Conservation (phyloP, 2,888 invertebrate species). For the Cantharis rustica region DNA sequence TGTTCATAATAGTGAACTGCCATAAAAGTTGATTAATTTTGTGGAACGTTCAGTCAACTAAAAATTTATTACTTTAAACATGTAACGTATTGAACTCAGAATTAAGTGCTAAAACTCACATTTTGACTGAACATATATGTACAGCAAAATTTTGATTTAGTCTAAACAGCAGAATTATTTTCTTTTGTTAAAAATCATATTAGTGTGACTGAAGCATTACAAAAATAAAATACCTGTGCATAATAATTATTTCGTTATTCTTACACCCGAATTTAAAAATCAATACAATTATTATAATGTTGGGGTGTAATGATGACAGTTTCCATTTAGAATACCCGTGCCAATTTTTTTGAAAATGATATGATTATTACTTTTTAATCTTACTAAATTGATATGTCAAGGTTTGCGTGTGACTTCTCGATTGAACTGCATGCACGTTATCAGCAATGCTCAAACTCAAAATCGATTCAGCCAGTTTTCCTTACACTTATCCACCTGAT, state of each 20-base stretch:
- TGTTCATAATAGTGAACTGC: not conserved
- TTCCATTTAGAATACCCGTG: not conserved
- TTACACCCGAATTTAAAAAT: not conserved
- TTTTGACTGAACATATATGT: not conserved
- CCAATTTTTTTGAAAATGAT: slow-evolving; percentile 20
- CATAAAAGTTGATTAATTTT: not conserved
- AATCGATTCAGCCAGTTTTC: slow-evolving; percentile 32
- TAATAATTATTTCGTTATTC: not conserved
- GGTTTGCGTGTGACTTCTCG: slow-evolving; percentile 35
- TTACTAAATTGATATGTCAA: slow-evolving; percentile 42
- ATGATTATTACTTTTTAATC: slow-evolving; percentile 39
- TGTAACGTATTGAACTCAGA: not conserved
- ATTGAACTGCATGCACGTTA: slow-evolving; percentile 35
- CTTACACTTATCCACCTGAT: slow-evolving; percentile 30
- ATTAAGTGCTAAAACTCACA: not conserved
- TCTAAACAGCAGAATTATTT: not conserved
- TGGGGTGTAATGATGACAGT: not conserved
- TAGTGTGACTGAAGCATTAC: not conserved
- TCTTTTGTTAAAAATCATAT: not conserved
- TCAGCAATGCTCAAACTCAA: slow-evolving; percentile 31
- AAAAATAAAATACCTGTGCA: too few species aligned
- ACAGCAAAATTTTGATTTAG: not conserved
- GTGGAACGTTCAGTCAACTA: not conserved
- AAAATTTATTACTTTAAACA: not conserved
- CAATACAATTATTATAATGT: not conserved